Percentiles rank a stretch among this genome's conserved stretches.
phyloP scores from a whole-genome alignment of 2,113 vertebrate genomes.

The Cochlearius cochlearius region DNA sequence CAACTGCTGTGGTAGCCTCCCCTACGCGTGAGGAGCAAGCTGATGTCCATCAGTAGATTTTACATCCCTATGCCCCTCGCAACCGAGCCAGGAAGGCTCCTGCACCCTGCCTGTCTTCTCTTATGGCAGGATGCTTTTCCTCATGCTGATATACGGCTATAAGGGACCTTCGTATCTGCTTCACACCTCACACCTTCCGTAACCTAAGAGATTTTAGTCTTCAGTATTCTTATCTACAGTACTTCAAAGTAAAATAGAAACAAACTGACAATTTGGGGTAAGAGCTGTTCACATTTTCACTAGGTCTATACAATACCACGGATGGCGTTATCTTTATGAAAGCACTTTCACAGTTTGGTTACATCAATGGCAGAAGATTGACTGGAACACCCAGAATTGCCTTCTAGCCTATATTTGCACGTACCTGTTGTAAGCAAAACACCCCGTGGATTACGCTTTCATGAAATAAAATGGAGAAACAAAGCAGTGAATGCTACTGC shows the following conservation, averaged over 20 bases:
- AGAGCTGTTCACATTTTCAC: neutral
- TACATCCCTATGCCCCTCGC: neutral
- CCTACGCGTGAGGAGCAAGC: accelerated
- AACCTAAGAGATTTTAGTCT: neutral
- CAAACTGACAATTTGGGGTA: neutral
- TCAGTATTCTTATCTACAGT: neutral
- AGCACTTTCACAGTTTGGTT: neutral
- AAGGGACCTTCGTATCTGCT: neutral
- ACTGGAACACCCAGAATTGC: neutral
- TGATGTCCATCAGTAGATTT: neutral
- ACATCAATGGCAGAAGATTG: neutral
- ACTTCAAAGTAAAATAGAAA: neutral
- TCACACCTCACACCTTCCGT: neutral
- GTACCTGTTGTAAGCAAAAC: neutral
- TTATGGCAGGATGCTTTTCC: neutral
- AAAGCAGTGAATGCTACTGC: neutral
- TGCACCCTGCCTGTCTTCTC: neutral
- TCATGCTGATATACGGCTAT: neutral
- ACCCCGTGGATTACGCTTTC: neutral
- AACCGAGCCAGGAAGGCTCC: neutral
- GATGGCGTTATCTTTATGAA: neutral
- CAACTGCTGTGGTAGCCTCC: neutral
- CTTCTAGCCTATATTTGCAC: neutral
- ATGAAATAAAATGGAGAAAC: neutral
- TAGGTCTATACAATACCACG: neutral